phyloP scores from a whole-genome alignment of 2,113 vertebrate genomes.

The Limnothrissa miodon region DNA sequence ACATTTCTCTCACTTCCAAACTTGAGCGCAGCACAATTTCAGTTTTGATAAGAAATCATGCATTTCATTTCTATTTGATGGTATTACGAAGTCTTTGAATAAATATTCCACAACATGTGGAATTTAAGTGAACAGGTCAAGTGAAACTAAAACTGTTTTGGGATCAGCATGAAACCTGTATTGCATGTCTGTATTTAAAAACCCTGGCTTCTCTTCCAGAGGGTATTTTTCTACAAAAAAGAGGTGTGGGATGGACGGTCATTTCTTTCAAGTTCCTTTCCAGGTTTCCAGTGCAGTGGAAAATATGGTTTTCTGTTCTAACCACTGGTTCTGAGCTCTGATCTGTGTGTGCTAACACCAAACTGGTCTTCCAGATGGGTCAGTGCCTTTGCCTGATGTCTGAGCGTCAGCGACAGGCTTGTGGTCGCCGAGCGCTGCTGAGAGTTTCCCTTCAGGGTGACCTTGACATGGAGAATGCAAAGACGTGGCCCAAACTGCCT shows the following conservation, averaged over 20 bases:
- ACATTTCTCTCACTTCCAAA: neutral
- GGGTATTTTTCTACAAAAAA: neutral
- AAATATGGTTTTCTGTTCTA: conserved; percentile 3
- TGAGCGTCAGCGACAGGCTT: neutral
- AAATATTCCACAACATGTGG: too few relatives aligned
- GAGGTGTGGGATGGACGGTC: neutral
- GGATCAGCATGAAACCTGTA: neutral
- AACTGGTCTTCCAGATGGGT: conserved; percentile 41
- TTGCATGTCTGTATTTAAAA: neutral
- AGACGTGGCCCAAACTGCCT: conserved; percentile 16
- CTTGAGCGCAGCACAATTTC: too few relatives aligned
- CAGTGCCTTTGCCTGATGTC: neutral
- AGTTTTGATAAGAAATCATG: neutral
- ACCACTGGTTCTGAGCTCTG: conserved; percentile 16
- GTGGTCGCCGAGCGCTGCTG: conserved; percentile 21
- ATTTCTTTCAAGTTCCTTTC: conserved; percentile 27
- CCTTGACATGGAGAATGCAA: conserved; percentile 11
- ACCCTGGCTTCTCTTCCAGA: neutral
- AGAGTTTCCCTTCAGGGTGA: conserved; percentile 25
- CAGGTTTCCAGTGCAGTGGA: conserved; percentile 20
- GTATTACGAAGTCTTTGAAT: neutral
- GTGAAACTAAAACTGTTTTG: neutral
- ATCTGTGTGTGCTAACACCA: conserved; percentile 16
- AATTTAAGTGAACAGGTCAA: neutral
- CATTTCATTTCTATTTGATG: neutral